Evolutionary conservation across 2,888 invertebrate genomes (phyloP).

Genomic region (Lysandra bellargus): DNA sequence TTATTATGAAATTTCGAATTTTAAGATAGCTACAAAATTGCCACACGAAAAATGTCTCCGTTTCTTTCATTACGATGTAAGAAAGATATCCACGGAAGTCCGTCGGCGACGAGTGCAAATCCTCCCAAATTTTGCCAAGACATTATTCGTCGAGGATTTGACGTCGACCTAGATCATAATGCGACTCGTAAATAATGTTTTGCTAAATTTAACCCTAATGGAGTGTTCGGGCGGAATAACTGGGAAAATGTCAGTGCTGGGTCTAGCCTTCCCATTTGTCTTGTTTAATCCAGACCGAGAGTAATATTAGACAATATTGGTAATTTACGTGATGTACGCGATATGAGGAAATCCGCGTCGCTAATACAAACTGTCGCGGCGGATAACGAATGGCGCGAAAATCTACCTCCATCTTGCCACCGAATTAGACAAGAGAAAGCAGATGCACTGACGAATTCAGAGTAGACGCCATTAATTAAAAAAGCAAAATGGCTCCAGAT

Average conservation of each 20-base stretch:
- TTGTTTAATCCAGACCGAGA: conserved; percentile 31
- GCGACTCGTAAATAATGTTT: conserved; percentile 41
- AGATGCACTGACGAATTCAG: background rate
- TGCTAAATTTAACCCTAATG: conserved; percentile 44
- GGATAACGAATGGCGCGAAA: conserved; percentile 13
- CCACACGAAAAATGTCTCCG: background rate
- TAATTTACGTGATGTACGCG: conserved; percentile 33
- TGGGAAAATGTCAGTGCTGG: conserved; percentile 41
- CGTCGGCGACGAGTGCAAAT: background rate
- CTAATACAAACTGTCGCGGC: conserved; percentile 24
- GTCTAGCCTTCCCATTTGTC: conserved; percentile 33
- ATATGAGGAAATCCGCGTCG: conserved; percentile 26
- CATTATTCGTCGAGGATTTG: conserved; percentile 28
- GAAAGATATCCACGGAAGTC: background rate
- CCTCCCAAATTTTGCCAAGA: conserved; percentile 19
- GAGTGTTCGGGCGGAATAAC: conserved; percentile 41
- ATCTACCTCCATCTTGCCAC: conserved; percentile 1
- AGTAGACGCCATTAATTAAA: conserved; percentile 6
- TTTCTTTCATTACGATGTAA: background rate
- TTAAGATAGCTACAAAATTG: background rate
- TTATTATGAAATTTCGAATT: too few relatives aligned
- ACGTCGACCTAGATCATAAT: conserved; percentile 34
- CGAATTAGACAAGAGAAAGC: background rate
- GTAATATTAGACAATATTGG: conserved; percentile 34
- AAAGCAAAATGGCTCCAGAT: conserved; percentile 20